Evolutionary conservation across 2,113 vertebrate genomes (phyloP).

Genomic region (Alectura lathami): DNA sequence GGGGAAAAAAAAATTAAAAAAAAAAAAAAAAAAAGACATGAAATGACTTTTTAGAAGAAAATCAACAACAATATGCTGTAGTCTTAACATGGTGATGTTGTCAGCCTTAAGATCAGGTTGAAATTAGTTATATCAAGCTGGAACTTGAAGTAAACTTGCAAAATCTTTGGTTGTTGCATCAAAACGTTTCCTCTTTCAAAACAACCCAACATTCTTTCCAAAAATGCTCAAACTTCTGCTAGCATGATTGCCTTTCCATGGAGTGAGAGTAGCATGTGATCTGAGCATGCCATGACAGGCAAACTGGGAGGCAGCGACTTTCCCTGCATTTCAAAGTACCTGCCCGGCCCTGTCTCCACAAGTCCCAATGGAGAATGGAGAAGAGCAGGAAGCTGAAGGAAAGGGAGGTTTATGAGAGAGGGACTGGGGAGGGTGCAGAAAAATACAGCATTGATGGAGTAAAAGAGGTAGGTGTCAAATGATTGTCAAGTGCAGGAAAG

Average conservation of each 20-base stretch:
- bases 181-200: background rate
- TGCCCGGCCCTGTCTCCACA: rapidly evolving
- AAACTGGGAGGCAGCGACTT: rapidly evolving
- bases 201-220: background rate
- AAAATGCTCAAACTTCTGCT: background rate
- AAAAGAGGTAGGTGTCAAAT: background rate
- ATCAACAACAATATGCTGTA: background rate
- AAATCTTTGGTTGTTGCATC: background rate
- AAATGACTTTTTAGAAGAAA: background rate
- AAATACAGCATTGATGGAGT: background rate
- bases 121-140: background rate
- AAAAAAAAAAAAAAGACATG: background rate
- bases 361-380: background rate
- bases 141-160: background rate
- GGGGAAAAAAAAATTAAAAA: too few relatives aligned
- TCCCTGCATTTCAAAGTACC: background rate
- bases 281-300: rapidly evolving
- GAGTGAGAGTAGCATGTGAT: rapidly evolving
- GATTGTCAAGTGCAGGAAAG: background rate
- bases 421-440: background rate
- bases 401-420: background rate
- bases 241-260: background rate
- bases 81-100: background rate
- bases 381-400: rapidly evolving
- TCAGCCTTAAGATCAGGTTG: background rate